Base-by-base conservation (phyloP, 2,888 invertebrate genomes). In the Parnassius glacialis region DNA sequence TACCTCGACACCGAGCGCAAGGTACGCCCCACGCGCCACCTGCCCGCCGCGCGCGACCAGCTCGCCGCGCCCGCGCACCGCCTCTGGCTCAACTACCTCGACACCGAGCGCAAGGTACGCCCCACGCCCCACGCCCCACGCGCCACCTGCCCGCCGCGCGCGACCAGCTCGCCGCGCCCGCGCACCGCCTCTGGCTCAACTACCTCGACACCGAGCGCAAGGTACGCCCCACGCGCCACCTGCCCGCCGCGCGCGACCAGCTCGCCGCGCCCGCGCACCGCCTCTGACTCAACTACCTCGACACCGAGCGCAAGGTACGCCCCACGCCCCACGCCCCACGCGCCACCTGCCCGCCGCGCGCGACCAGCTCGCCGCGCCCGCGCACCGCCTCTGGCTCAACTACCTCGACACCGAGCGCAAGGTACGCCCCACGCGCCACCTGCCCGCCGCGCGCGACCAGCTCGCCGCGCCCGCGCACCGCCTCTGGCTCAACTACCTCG, bases 1-100 rank as follows among this genome's bases (percentile, higher is more conserved):
- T 99, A 98, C 79, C 95, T 98, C 7, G 98, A 98, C 70, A 94
- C 95, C 1, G 98, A 99, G 79, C 92, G 96, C 67, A 98, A 97
- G 55, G 55, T 34, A 13, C 48, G 13, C 12, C 1, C 13, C 16
- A 16, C 71, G 96, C 97, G 0, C 98, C 98, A 97, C 79, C 92
- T 98, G 57, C 88, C 93, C 2, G 81, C 93, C 1, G 96, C 97
- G 0, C 92, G 98, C 70, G 97, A 97, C 69, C 95, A 96, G 75
- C 94, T 98, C 10, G 95, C 95, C 76, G 98, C 99, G 72, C 90
- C 94, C 56, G 97, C 98, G 0, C 95, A 96, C 16, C 96, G 95
- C 71, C 90, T 98, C 42, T 99, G 99, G 99, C 93, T 96, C 61
- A 95, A 94, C 76, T 99, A 98, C 79, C 95, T 98, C 7, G 98